Percentiles rank a stretch among this genome's conserved stretches.
Conservation (phyloP, 2,113 vertebrate genomes). For the Cyanoramphus novaezelandiae region DNA sequence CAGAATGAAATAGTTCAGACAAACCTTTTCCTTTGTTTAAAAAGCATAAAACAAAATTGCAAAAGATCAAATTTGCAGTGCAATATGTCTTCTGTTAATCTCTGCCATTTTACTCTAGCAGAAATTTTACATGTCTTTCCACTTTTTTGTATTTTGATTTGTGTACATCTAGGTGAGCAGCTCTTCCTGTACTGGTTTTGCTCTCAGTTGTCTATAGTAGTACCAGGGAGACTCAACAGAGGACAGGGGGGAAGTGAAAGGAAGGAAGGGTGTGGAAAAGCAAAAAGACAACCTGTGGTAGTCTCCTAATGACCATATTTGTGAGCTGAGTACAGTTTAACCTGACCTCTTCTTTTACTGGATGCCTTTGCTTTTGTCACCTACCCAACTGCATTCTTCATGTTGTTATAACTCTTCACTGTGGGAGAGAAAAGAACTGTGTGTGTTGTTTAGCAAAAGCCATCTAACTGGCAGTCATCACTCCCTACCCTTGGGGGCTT, state of each 20-base stretch:
- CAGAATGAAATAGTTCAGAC: neutral
- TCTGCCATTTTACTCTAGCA: neutral
- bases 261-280: neutral
- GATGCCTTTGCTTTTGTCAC: neutral
- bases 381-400: neutral
- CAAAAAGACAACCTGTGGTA: neutral
- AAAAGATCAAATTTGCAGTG: neutral
- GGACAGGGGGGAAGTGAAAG: fast-evolving
- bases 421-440: neutral
- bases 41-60: neutral
- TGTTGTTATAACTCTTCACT: neutral
- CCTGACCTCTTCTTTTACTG: neutral
- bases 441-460: slow-evolving; percentile 2
- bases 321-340: neutral
- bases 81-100: neutral
- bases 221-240: neutral
- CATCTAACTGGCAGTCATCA: neutral
- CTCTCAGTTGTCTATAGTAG: neutral
- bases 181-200: neutral
- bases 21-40: neutral
- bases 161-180: neutral
- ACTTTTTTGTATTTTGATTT: neutral
- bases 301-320: neutral
- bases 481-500: neutral
- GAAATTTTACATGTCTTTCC: neutral